Conservation (phyloP, 2,113 vertebrate genomes). For the Amblyopsis rosae region DNA sequence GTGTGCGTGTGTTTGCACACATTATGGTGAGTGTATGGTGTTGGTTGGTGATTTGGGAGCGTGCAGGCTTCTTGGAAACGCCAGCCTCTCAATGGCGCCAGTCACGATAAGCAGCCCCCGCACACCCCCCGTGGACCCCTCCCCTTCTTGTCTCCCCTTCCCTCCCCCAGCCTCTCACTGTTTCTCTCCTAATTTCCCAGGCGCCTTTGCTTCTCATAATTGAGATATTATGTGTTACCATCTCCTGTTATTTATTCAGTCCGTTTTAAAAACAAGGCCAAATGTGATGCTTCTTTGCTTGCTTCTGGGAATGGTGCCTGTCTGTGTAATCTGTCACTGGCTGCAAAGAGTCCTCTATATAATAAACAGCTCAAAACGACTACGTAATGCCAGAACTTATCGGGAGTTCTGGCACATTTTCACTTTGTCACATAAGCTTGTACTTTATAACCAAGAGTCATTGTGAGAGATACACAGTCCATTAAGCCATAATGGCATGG, state of each 20-base stretch:
- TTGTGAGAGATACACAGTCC: not conserved
- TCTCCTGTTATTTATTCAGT: constrained; percentile 30
- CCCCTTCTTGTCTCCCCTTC: not conserved
- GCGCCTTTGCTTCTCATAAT: constrained; percentile 15
- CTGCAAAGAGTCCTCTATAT: not conserved
- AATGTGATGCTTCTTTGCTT: constrained; percentile 30
- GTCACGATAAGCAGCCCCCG: constrained; percentile 27
- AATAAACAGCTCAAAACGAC: no score
- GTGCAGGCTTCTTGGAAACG: constrained; percentile 42
- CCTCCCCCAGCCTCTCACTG: constrained; percentile 14
- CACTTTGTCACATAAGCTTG: not conserved
- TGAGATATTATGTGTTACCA: constrained; percentile 10
- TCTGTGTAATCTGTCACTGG: constrained; percentile 16
- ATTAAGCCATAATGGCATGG: not conserved
- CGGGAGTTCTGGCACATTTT: not conserved
- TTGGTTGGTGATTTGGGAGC: constrained; percentile 39
- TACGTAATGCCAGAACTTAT: not conserved
- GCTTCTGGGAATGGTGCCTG: constrained; percentile 13
- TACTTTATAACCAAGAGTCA: not conserved
- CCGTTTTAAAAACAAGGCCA: constrained; percentile 14
- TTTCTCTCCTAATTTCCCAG: constrained; percentile 14
- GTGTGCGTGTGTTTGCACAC: constrained; percentile 18
- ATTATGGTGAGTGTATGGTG: constrained; percentile 26
- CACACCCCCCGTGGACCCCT: constrained; percentile 1
- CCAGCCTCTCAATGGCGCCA: constrained; percentile 37